Base-by-base conservation (phyloP, 2,888 invertebrate genomes). In the Tridacna gigas region DNA sequence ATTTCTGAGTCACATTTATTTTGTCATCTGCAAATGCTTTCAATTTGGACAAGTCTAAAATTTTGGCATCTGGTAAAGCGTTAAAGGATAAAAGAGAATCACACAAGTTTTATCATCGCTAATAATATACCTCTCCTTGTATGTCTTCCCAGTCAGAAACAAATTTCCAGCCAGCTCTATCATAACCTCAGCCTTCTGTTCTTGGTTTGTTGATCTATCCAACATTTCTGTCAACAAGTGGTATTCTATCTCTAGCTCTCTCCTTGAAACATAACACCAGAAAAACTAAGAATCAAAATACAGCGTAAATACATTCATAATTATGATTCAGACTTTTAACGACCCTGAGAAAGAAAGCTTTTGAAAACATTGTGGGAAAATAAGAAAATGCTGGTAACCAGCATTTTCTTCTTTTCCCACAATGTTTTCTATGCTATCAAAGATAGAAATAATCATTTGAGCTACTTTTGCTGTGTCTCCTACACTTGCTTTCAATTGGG, bases 91-190 rank as follows among this genome's bases (percentile, higher is more conserved):
- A 65, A 13, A 65, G 13, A 65, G 1, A n/a, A 65, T 22, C 25
- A n/a, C 13, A 20, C 12, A 22, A 4, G 13, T 22, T 22, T 22
- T 4, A 67, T 67, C 22, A 28, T 7, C 4, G 28, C 18, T 26
- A n/a, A 37, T 15, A 63, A 1, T 22, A 48, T 74, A 85, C 84
- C 79, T 82, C 51, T 80, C 60, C 11, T 80, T 26, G 45, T 67
- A 63, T n/a, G 45, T 73, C 13, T 65, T 20, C 45, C 82, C 83
- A 60, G 83, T 86, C 18, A 84, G 74, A 67, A 79, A 84, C 65
- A 84, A 60, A 48, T 77, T 82, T 26, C 47, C 73, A 28, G 82
- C 74, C 60, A 86, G 61, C 22, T 83, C 83, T 51, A 86, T 66
- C 82, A 82, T 74, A 13, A 66, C 79, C 22, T 79, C 79, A 74